phyloP scores from a whole-genome alignment of 2,888 invertebrate genomes.

The Phorcus lineatus region DNA sequence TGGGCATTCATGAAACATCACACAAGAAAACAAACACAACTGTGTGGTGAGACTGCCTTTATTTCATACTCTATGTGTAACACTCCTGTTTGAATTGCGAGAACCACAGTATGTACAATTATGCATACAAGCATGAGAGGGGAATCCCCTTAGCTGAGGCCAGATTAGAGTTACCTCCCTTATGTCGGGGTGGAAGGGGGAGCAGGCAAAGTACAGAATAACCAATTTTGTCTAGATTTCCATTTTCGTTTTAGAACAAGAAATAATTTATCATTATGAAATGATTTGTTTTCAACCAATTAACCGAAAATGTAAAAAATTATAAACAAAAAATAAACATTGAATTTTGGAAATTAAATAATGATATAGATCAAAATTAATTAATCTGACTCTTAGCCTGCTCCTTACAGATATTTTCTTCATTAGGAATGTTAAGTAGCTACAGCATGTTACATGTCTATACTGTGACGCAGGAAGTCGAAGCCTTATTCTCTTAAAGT shows the following conservation, averaged over 20 bases:
- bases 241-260: too few species aligned
- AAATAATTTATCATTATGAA: too few species aligned
- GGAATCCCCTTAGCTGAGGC: constrained; percentile 11
- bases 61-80: constrained; percentile 14
- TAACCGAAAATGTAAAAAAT: too few species aligned
- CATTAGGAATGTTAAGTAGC: neutral
- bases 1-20: too few species aligned
- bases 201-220: neutral
- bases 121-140: constrained; percentile 21
- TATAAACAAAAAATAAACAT: too few species aligned
- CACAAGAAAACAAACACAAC: neutral
- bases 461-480: neutral
- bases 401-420: neutral
- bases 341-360: too few species aligned
- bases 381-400: neutral
- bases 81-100: constrained; percentile 17
- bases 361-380: too few species aligned
- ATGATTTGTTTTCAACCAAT: too few species aligned
- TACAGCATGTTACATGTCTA: neutral
- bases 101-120: constrained; percentile 21
- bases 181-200: neutral
- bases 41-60: constrained; percentile 21
- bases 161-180: constrained; percentile 14
- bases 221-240: too few species aligned
- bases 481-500: neutral